These are phyloP conservation scores for Cariama cristata DNA, from an alignment of 2,113 vertebrate species.

Conservation along the genomic window DNA sequence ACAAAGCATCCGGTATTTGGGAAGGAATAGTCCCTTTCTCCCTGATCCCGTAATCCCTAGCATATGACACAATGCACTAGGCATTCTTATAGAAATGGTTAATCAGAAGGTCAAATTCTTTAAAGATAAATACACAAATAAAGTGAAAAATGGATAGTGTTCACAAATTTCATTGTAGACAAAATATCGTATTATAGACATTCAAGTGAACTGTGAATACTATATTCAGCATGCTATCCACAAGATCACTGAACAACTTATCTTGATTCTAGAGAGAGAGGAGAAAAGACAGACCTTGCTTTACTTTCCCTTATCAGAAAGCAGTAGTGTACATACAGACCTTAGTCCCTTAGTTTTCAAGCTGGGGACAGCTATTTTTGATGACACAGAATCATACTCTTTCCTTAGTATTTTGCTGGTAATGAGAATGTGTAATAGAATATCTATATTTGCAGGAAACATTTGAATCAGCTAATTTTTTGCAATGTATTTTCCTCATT, in stretches of 20 bases:
- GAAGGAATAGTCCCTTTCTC: background rate
- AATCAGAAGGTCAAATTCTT: background rate
- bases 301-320: background rate
- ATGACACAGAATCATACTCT: background rate
- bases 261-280: background rate
- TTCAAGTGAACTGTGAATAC: background rate
- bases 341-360: background rate
- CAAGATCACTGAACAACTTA: background rate
- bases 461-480: constrained; percentile 31
- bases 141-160: background rate
- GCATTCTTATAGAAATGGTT: background rate
- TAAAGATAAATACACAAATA: background rate
- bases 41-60: background rate
- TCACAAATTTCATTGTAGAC: background rate
- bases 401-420: background rate
- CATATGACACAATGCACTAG: fast-evolving
- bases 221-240: fast-evolving
- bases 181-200: background rate
- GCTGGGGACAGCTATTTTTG: background rate
- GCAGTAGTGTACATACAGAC: background rate
- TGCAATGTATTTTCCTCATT: background rate
- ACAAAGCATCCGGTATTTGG: background rate
- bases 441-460: background rate
- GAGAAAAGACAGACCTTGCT: background rate
- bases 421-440: background rate